Evolutionary conservation across 1,140 invertebrate genomes (phyloP), one percentile per base, ranked within the genome.

Genomic region (Oppia nitens): DNA sequence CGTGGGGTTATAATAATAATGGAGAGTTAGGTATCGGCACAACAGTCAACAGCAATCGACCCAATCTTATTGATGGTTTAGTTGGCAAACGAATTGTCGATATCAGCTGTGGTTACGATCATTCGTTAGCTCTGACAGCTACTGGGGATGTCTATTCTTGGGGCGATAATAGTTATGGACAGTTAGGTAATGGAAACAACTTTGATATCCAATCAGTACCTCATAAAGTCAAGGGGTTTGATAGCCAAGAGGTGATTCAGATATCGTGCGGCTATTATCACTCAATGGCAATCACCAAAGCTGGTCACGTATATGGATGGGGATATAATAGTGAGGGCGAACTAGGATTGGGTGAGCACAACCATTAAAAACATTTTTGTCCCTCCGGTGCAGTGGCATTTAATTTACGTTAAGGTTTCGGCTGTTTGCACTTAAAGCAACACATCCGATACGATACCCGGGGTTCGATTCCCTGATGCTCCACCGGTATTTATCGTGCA

Each of bases 241-340:
- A 57, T 20, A 2, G 2, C 1, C 4, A 80, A 62, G 73, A 77
- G 17, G 78, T 85, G 48, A 73, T 81, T 0, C 74, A 79, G 61
- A 71, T 83, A 66, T 75, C 79, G 1, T 81, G 78, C 74, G 83
- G 83, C 9, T 81, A 77, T 66, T 78, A 81, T 64, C 83, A 85
- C 66, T 79, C 77, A 53, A 74, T 77, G 17, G 64, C 83, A 12
- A 63, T 84, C 27, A 83, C 80, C 2, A 74, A 74, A 51, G 74
- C 78, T 63, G 81, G 81, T 14, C 75, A 75, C 25, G 70, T 84
- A 2, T 84, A 79, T 64, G 76, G 77, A 1, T 84, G 82, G 81
- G 83, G 83, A 28, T 70, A 78, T 40, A 83, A 82, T 70, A 68
- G 80, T 20, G 81, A 83, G 66, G 82, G 80, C 14, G 82, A 84